Evolutionary conservation across 2,113 vertebrate species (phyloP).

Genomic region (Phyllostomus discolor): DNA sequence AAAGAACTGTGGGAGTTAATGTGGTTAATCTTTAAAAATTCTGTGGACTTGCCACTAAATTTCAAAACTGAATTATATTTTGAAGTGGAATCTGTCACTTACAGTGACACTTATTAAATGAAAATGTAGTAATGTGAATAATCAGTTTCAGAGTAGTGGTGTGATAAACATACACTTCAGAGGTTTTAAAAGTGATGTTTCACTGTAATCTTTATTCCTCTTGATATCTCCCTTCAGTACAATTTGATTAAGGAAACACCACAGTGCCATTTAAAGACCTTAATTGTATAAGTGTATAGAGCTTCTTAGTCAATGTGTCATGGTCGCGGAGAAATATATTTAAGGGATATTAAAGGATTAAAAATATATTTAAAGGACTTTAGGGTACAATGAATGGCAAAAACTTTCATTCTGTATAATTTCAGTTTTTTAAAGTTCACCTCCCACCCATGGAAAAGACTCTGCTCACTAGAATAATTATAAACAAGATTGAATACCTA

Average conservation of each 20-base stretch:
- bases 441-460: neutral
- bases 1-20: neutral
- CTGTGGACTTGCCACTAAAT: neutral
- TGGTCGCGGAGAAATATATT: neutral
- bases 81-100: neutral
- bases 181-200: constrained; percentile 24
- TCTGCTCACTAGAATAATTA: neutral
- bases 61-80: neutral
- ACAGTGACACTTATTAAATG: neutral
- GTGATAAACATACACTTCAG: constrained; percentile 13
- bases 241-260: constrained; percentile 14
- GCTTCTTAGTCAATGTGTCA: constrained; percentile 4
- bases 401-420: neutral
- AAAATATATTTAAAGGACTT: neutral
- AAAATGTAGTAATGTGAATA: neutral
- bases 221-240: constrained; percentile 7
- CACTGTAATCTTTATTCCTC: neutral
- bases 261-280: neutral
- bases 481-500: neutral
- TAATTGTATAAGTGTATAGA: constrained; percentile 25
- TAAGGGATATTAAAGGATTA: neutral
- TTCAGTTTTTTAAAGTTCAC: neutral
- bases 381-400: neutral
- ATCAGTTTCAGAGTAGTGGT: constrained; percentile 1
- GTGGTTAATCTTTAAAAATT: neutral